A percentile compares a stretch with the other conserved stretches of the same genome.
phyloP scores from a whole-genome alignment of 2,113 vertebrate genomes.

The Excalfactoria chinensis region DNA sequence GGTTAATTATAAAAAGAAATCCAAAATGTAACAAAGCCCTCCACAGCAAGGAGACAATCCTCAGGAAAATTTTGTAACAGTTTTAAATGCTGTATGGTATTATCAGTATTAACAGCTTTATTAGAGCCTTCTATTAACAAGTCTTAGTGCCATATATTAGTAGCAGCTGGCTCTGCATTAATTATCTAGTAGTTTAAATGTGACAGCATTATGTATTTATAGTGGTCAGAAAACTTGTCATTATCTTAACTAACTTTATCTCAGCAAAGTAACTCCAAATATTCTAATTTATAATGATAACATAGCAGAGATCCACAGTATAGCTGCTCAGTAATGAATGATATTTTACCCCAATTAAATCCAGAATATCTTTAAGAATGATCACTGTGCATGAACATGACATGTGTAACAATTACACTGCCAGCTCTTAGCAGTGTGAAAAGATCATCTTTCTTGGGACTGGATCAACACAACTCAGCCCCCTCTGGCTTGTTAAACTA shows the following conservation, averaged over 20 bases:
- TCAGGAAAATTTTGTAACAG: neutral
- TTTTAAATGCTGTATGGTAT: slow-evolving; percentile 11
- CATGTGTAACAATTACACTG: neutral
- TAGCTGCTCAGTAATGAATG: neutral
- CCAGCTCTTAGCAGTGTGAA: neutral
- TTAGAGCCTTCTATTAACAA: slow-evolving; percentile 60
- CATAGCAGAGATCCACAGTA: neutral
- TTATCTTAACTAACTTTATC: slow-evolving; percentile 49
- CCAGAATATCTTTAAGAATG: neutral
- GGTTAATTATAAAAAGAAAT: slow-evolving; percentile 19
- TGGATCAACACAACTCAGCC: neutral
- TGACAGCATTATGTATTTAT: slow-evolving; percentile 58
- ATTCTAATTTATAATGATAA: neutral
- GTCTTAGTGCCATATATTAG: slow-evolving; percentile 37
- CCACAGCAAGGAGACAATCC: neutral
- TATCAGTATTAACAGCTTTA: slow-evolving; percentile 59
- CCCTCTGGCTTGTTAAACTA: neutral
- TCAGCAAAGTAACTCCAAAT: neutral
- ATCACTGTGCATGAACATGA: neutral
- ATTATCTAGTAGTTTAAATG: slow-evolving; percentile 56
- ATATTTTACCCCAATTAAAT: neutral
- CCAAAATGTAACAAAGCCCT: neutral
- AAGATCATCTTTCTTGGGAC: neutral
- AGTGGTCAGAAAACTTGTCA: slow-evolving; percentile 57
- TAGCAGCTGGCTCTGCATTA: slow-evolving; percentile 68